These are phyloP conservation scores for Nemurella pictetii DNA, from an alignment of 2,888 invertebrate genomes.

Conservation along the genomic window DNA sequence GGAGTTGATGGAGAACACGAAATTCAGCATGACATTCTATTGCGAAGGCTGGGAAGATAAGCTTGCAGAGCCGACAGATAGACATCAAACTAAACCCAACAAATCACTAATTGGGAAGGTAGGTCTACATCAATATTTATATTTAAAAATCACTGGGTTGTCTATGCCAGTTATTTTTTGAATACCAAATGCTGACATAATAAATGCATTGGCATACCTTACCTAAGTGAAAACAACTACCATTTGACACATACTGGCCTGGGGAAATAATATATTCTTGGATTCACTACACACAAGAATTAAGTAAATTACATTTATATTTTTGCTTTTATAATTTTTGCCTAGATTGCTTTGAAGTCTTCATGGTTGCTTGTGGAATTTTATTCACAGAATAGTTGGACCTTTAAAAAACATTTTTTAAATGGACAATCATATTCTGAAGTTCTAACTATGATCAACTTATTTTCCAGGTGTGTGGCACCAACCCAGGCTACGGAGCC, in stretches of 20 bases:
- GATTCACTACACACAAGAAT: too few relatives aligned
- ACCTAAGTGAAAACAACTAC: too few relatives aligned
- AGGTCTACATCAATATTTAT: slow-evolving; percentile 36
- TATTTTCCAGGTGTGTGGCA: slow-evolving; percentile 57
- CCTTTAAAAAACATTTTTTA: too few relatives aligned
- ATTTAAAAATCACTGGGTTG: slow-evolving; percentile 3
- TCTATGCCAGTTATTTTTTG: not conserved
- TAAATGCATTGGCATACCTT: not conserved
- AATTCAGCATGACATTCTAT: slow-evolving; percentile 69
- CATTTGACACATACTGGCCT: too few relatives aligned
- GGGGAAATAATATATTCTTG: too few relatives aligned
- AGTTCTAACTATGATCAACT: not conserved
- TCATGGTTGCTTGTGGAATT: too few relatives aligned
- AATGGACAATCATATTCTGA: too few relatives aligned
- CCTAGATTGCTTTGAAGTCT: too few relatives aligned
- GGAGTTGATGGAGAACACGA: slow-evolving; percentile 60
- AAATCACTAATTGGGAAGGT: slow-evolving; percentile 70
- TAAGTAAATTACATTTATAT: too few relatives aligned
- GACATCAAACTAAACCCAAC: slow-evolving; percentile 62
- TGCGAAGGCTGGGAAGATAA: slow-evolving; percentile 79
- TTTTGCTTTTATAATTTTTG: too few relatives aligned
- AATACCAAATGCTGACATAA: not conserved
- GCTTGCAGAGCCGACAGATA: slow-evolving; percentile 59
- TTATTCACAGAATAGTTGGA: too few relatives aligned
- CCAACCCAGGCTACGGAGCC: slow-evolving; percentile 81